Percentiles rank a stretch among this genome's conserved stretches.
Conservation (phyloP, 2,797 vertebrate species). For the Channallabes apus region DNA sequence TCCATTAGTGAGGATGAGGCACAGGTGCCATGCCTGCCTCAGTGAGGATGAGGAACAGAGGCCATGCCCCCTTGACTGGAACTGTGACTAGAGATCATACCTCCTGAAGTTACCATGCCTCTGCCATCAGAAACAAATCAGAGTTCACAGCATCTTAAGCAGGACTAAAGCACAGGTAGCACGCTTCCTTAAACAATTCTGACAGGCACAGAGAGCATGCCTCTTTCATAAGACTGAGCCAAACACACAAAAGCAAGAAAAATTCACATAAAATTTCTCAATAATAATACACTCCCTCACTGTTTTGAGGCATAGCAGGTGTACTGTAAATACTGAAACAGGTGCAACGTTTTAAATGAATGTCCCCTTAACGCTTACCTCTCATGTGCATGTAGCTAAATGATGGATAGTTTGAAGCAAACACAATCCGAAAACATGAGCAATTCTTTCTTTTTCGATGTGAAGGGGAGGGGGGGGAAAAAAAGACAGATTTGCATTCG, state of each 20-base stretch:
- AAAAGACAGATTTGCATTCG: conserved; percentile 18
- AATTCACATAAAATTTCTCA: neutral
- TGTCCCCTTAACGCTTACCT: neutral
- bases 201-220: neutral
- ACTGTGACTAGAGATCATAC: neutral
- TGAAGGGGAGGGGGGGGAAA: neutral
- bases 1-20: neutral
- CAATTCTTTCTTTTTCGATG: neutral
- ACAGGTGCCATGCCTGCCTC: neutral
- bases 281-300: neutral
- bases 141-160: neutral
- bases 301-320: neutral
- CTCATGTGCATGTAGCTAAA: neutral
- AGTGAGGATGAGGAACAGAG: neutral
- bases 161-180: neutral
- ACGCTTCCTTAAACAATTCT: neutral
- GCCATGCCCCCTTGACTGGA: neutral
- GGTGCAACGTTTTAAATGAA: conserved; percentile 7
- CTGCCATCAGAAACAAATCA: neutral
- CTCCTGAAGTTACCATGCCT: neutral
- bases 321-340: conserved; percentile 1
- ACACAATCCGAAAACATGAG: neutral
- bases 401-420: neutral
- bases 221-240: neutral
- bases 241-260: neutral